phyloP scores from a whole-genome alignment of 2,888 invertebrate species.

The Pheosia tremula region DNA sequence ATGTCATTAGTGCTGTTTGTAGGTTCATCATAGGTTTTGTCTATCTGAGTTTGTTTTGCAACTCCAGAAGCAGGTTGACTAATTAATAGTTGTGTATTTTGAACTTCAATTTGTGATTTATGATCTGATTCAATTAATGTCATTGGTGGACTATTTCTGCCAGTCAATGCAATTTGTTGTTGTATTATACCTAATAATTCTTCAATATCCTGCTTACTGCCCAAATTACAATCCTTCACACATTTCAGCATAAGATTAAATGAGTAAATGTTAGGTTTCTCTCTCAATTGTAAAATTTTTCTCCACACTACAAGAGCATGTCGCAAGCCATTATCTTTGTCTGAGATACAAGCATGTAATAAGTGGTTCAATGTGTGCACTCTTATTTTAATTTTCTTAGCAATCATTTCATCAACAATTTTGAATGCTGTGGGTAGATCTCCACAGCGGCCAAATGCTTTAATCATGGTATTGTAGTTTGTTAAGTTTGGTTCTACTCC shows the following conservation, averaged over 20 bases:
- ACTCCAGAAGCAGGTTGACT: conserved; percentile 6
- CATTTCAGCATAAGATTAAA: conserved; percentile 93
- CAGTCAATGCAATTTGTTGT: conserved; percentile 46
- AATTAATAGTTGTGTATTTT: conserved; percentile 21
- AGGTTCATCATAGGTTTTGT: neutral
- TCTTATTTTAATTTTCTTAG: conserved; percentile 85
- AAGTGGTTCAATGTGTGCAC: conserved; percentile 91
- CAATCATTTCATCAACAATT: conserved; percentile 93
- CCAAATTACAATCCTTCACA: conserved; percentile 92
- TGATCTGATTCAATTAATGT: conserved; percentile 11
- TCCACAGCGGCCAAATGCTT: conserved; percentile 94
- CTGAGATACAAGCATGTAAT: conserved; percentile 92
- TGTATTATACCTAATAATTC: conserved; percentile 72
- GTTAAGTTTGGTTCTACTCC: conserved; percentile 88
- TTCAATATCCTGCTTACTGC: conserved; percentile 84
- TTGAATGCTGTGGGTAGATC: conserved; percentile 91
- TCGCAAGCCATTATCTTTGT: conserved; percentile 91
- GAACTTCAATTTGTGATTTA: conserved; percentile 11
- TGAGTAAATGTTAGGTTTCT: conserved; percentile 88
- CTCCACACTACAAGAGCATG: conserved; percentile 95
- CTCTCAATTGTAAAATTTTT: conserved; percentile 87
- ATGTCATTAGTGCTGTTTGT: conserved; percentile 10
- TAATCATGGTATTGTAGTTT: conserved; percentile 95
- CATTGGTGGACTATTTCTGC: conserved; percentile 12
- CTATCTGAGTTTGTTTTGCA: neutral